Evolutionary conservation across 2,797 vertebrate genomes (phyloP).

Genomic region (Urosaurus nigricauda): DNA sequence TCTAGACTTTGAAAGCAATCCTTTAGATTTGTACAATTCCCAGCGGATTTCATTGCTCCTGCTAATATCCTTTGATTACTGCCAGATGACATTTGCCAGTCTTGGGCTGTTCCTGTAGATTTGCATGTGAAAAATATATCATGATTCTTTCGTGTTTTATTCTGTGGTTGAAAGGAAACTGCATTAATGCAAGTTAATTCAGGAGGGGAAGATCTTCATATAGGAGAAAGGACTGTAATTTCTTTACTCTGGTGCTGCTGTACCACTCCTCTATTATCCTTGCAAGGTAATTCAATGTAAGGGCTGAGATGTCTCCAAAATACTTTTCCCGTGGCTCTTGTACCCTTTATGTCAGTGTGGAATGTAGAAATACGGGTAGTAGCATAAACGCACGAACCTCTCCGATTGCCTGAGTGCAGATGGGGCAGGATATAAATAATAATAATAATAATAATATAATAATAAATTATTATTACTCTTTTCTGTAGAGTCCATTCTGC

Average conservation of each 20-base stretch:
- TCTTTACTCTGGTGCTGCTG: not conserved
- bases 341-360: not conserved
- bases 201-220: not conserved
- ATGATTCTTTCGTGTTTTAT: slow-evolving; percentile 15
- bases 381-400: not conserved
- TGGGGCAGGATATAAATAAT: too few species aligned
- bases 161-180: slow-evolving; percentile 14
- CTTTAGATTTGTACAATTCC: not conserved
- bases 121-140: slow-evolving; percentile 15
- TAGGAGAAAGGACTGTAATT: not conserved
- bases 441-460: too few species aligned
- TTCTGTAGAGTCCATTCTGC: not conserved
- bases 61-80: slow-evolving; percentile 22
- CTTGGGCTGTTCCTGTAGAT: slow-evolving; percentile 28
- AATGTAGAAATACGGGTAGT: not conserved
- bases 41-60: slow-evolving; percentile 10
- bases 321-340: too few species aligned
- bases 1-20: not conserved
- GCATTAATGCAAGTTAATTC: slow-evolving; percentile 12
- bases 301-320: too few species aligned
- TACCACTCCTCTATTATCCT: not conserved
- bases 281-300: not conserved
- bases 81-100: not conserved
- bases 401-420: too few species aligned
- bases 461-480: too few species aligned